phyloP scores from a whole-genome alignment of 2,113 vertebrate species.

The Atherinomorus stipes region DNA sequence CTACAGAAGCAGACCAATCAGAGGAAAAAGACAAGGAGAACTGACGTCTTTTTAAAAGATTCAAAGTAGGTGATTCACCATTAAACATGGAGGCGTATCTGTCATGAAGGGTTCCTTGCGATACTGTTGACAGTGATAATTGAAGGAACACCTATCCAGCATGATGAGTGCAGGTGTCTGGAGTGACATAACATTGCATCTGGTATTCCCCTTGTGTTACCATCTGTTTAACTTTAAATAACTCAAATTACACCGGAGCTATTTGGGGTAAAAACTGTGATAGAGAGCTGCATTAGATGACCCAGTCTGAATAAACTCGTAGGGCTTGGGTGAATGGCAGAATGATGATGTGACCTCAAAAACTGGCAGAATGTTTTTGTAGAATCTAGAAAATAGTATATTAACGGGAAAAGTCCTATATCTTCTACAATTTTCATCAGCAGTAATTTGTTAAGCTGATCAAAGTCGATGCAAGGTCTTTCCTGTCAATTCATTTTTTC shows the following conservation, averaged over 20 bases:
- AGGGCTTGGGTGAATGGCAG: background rate
- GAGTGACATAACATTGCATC: background rate
- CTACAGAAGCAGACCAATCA: too few relatives aligned
- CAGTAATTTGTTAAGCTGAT: background rate
- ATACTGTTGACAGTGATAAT: background rate
- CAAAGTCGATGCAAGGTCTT: background rate
- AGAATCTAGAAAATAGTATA: too few relatives aligned
- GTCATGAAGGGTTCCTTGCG: background rate
- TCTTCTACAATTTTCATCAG: background rate
- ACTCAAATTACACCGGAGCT: too few relatives aligned
- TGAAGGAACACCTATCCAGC: background rate
- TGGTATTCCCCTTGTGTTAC: background rate
- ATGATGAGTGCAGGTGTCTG: background rate
- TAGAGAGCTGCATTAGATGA: background rate
- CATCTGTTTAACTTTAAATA: too few relatives aligned
- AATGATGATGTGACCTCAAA: background rate
- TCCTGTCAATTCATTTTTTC: background rate
- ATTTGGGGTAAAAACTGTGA: too few relatives aligned
- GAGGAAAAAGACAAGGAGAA: too few relatives aligned
- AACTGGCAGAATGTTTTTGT: too few relatives aligned
- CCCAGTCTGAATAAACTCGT: background rate
- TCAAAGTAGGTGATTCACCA: too few relatives aligned
- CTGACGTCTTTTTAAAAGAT: too few relatives aligned
- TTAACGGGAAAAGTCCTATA: too few relatives aligned
- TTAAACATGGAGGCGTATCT: too few relatives aligned